Percentiles rank a stretch among this genome's conserved stretches.
These are phyloP conservation scores for Drosophila carrolli DNA, from an alignment of 1,140 invertebrate genomes.

Conservation along the genomic window DNA sequence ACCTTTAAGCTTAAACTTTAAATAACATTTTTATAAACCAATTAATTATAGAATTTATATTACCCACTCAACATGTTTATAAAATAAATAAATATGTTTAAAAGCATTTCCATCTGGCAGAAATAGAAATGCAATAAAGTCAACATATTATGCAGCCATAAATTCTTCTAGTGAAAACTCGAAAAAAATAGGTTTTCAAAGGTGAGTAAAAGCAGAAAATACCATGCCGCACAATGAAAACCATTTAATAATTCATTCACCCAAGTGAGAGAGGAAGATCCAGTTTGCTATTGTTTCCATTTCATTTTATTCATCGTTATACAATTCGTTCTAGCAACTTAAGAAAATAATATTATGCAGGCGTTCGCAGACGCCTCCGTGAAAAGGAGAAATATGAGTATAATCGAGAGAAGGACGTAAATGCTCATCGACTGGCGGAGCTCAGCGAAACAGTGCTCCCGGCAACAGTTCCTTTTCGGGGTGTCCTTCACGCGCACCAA, in stretches of 20 bases:
- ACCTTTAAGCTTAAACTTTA: no score
- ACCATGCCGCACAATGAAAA: no score
- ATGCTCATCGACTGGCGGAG: conserved; percentile 61
- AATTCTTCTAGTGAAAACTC: no score
- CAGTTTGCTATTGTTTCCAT: conserved; percentile 39
- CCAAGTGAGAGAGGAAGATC: neutral
- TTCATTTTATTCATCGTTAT: conserved; percentile 76
- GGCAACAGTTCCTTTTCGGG: conserved; percentile 43
- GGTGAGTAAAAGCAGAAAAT: no score
- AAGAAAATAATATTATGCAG: conserved; percentile 54
- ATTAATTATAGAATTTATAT: no score
- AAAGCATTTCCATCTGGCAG: no score
- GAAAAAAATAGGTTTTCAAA: neutral
- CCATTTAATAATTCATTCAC: neutral
- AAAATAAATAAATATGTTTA: no score
- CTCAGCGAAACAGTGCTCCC: conserved; percentile 12
- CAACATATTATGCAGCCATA: no score
- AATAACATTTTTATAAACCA: no score
- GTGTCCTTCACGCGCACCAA: conserved; percentile 53
- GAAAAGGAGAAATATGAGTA: conserved; percentile 11
- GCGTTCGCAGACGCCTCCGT: conserved; percentile 22
- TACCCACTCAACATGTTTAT: no score
- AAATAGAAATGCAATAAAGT: no score
- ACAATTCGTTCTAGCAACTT: conserved; percentile 75
- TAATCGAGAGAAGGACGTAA: conserved; percentile 43